Evolutionary conservation across 2,888 invertebrate genomes (phyloP).

Genomic region (Chloroclysta siterata): DNA sequence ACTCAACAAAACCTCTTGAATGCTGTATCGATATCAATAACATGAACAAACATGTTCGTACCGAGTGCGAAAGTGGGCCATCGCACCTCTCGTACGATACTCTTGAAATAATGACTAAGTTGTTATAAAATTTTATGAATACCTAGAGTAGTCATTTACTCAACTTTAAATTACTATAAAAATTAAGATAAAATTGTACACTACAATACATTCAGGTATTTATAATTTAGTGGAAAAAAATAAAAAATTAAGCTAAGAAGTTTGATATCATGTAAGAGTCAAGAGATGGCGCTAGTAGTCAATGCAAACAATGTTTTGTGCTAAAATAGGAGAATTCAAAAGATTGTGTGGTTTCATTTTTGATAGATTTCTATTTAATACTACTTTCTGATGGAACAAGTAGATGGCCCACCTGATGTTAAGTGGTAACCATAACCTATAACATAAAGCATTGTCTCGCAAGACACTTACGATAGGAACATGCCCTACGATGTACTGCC

Average conservation of each 20-base stretch:
- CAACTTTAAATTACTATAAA: neutral
- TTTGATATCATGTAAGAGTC: constrained; percentile 2
- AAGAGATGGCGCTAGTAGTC: constrained; percentile 59
- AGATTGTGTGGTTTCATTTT: neutral
- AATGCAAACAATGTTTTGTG: neutral
- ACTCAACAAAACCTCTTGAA: constrained; percentile 8
- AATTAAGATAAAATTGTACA: neutral
- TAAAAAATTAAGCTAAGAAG: no score
- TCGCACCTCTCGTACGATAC: constrained; percentile 44
- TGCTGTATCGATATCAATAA: constrained; percentile 12
- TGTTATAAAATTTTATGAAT: neutral
- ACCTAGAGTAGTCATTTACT: no score
- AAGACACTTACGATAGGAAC: no score
- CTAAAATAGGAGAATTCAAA: neutral
- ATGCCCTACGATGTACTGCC: no score
- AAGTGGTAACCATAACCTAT: no score
- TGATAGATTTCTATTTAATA: no score
- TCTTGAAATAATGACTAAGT: constrained; percentile 51
- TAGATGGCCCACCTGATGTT: no score
- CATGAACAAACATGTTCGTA: constrained; percentile 56
- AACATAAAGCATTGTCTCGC: no score
- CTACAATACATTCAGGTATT: no score
- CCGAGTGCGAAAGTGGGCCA: constrained; percentile 53
- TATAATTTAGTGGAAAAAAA: no score
- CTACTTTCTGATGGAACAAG: no score